Percentiles rank a stretch among this genome's conserved stretches.
phyloP scores from a whole-genome alignment of 2,797 vertebrate genomes.

The Vespertilio murinus region DNA sequence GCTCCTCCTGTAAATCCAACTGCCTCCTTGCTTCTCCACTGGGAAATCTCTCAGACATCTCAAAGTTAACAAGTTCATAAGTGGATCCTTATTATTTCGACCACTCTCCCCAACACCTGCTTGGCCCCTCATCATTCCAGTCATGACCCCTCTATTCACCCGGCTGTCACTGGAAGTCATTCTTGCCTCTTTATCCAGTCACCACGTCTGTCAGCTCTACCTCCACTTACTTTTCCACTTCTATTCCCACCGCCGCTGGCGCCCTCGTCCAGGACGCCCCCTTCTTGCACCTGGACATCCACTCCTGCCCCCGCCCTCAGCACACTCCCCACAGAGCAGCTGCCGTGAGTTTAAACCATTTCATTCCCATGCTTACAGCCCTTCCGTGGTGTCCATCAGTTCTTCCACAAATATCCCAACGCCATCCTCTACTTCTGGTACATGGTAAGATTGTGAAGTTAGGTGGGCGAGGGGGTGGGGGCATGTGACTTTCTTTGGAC shows the following conservation, averaged over 20 bases:
- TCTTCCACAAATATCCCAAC: neutral
- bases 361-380: neutral
- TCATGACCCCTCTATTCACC: neutral
- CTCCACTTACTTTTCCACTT: neutral
- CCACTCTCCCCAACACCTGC: neutral
- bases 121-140: neutral
- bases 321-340: neutral
- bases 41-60: neutral
- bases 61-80: neutral
- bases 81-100: slow-evolving; percentile 13
- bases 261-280: neutral
- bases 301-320: neutral
- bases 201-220: neutral
- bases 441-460: neutral
- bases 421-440: neutral
- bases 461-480: neutral
- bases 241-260: neutral
- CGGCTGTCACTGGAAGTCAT: neutral
- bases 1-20: neutral
- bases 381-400: neutral
- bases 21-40: neutral
- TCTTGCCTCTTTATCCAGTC: neutral
- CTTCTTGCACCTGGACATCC: neutral
- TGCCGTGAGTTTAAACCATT: neutral
- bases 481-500: neutral